phyloP scores from a whole-genome alignment of 2,888 invertebrate genomes.

The Scaptomyza tumidula region DNA sequence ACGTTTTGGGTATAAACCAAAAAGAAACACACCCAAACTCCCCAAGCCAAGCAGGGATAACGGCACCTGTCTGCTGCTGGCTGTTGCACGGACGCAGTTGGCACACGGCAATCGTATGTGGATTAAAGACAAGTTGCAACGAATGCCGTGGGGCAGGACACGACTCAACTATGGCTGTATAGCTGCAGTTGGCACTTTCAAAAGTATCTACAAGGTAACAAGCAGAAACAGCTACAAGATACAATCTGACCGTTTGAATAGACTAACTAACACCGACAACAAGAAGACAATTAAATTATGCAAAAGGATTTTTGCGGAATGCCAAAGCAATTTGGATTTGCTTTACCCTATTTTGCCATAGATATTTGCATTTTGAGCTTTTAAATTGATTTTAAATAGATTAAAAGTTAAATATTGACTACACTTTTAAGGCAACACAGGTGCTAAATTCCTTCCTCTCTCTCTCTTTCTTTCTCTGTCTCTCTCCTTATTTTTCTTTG shows the following conservation, averaged over 20 bases:
- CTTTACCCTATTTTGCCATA: not conserved
- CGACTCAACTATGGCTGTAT: constrained; percentile 19
- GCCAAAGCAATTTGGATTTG: constrained; percentile 31
- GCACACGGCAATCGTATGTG: constrained; percentile 39
- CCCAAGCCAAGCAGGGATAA: constrained; percentile 4
- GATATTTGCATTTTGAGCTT: constrained; percentile 24
- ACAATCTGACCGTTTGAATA: not conserved
- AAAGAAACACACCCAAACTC: not conserved
- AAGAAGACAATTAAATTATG: constrained; percentile 75
- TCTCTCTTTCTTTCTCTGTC: too few species aligned
- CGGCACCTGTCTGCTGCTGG: constrained; percentile 40
- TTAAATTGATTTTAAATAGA: constrained; percentile 72
- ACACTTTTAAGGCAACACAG: constrained; percentile 13
- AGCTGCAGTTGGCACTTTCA: constrained; percentile 13
- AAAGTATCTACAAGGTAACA: too few species aligned
- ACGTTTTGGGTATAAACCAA: constrained; percentile 8
- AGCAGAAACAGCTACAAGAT: constrained; percentile 6
- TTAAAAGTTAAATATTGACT: constrained; percentile 72
- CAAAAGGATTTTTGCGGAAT: constrained; percentile 55
- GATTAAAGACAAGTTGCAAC: constrained; percentile 56
- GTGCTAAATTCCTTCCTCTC: constrained; percentile 25
- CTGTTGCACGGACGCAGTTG: constrained; percentile 3
- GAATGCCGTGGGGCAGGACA: constrained; percentile 45
- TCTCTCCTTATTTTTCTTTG: too few species aligned
- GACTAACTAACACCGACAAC: constrained; percentile 58